Evolutionary conservation across 2,888 invertebrate species (phyloP), one percentile per base, ranked within the genome.

Genomic region (Liodrosophila aerea): DNA sequence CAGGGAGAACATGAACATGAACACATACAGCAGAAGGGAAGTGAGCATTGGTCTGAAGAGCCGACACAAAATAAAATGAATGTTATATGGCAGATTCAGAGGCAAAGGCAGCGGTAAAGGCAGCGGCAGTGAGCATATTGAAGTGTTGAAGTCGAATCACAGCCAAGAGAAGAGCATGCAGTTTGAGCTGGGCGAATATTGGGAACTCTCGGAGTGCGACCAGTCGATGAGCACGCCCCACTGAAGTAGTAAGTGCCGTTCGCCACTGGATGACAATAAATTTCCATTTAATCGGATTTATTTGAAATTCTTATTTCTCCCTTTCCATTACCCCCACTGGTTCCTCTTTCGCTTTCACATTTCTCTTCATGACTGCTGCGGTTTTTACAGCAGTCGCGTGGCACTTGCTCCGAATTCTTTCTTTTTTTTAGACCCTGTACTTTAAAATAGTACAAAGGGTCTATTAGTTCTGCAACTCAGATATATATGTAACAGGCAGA

Each of bases 221-320:
- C 73, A 78, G 76, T 75, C 80, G 67, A 78, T 78, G 78, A 75
- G 77, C 84, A 81, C 75, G 80, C 82, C 78, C 75, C 73, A 75
- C 70, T 81, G 78, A 80, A 81, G 85, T 76, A 81, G 84, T 84
- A 84, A 84, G 81, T 84, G 82, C 81, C 85, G 85, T 82, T 85
- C 76, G 80, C 82, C 85, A 82, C 83, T 82, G 83, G 83, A 82
- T 82, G 82, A 82, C 82, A 82, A 85, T 85, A 85, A 82, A 85
- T 77, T 84, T 86, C 84, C 80, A 83, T 85, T 86, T 87, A 87
- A 87, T 87, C 82, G 83, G 87, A 87, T 87, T 86, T 86, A 84
- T 86, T 86, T 87, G 84, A 84, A 85, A 85, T 84, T 83, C 77
- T 85, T 85, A 85, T 83, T 85, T 5, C 29, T 36, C 31, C 13